Evolutionary conservation across 2,888 invertebrate genomes (phyloP).

Genomic region (Phoenoteleia sp.): DNA sequence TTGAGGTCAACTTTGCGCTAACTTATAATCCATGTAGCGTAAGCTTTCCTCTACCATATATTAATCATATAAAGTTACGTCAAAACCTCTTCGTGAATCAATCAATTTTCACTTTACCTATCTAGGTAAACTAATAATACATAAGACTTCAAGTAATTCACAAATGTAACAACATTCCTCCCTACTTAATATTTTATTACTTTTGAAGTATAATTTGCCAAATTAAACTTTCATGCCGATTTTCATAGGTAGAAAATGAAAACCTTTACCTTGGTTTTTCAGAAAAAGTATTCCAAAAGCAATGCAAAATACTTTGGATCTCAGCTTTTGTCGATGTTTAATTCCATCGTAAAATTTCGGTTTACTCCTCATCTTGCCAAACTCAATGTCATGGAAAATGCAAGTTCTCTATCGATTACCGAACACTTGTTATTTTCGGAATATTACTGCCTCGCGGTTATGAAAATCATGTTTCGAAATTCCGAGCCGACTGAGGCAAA

Average conservation of each 20-base stretch:
- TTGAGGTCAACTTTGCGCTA: constrained; percentile 68
- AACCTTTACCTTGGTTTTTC: constrained; percentile 34
- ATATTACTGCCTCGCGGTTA: no score
- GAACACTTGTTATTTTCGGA: no score
- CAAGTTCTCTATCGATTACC: background rate
- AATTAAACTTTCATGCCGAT: no score
- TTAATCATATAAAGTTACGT: constrained; percentile 4
- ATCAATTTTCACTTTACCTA: no score
- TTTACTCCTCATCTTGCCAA: constrained; percentile 46
- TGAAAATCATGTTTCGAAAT: constrained; percentile 43
- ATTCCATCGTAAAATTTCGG: background rate
- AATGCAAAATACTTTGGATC: constrained; percentile 13
- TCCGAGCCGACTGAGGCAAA: constrained; percentile 1
- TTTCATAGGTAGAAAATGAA: background rate
- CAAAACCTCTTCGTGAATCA: background rate
- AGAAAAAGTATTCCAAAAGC: constrained; percentile 23
- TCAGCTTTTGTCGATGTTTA: constrained; percentile 6
- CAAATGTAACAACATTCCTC: no score
- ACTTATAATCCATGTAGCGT: constrained; percentile 26
- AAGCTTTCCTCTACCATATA: constrained; percentile 32
- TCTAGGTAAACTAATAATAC: no score
- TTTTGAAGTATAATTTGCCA: no score
- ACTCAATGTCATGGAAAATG: constrained; percentile 8
- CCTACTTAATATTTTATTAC: no score
- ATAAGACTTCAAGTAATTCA: no score